These are phyloP conservation scores for Poeciliopsis paucimaculata DNA, from an alignment of 2,797 vertebrate species.

Conservation along the genomic window DNA sequence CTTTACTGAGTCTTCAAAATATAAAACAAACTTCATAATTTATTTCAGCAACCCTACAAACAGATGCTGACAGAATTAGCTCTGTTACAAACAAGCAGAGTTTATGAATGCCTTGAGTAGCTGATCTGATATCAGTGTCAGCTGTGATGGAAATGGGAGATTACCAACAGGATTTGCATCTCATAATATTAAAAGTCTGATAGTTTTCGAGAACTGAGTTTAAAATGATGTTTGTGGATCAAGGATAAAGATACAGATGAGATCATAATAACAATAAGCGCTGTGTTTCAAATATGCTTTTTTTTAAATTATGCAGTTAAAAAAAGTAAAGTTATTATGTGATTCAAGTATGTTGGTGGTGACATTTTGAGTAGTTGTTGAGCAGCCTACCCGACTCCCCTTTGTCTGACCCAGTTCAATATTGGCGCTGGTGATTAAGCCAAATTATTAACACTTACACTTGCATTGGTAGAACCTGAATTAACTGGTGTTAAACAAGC, in stretches of 20 bases:
- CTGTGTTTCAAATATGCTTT: neutral
- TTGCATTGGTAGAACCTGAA: neutral
- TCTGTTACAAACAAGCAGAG: neutral
- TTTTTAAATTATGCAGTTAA: neutral
- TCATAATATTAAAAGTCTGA: neutral
- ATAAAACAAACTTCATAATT: neutral
- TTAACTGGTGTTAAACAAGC: neutral
- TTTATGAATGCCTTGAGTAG: neutral
- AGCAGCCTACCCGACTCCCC: neutral
- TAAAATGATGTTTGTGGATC: neutral
- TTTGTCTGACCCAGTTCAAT: neutral
- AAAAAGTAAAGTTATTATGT: neutral
- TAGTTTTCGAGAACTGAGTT: neutral
- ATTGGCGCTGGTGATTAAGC: neutral
- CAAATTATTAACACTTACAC: neutral
- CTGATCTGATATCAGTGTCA: neutral
- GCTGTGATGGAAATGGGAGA: neutral
- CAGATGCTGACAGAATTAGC: neutral
- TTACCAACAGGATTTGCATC: neutral
- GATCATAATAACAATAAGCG: neutral
- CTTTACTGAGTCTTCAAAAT: neutral
- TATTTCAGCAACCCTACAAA: neutral
- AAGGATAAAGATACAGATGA: neutral
- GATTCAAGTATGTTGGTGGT: neutral
- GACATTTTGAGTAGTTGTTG: neutral